A percentile compares a stretch with the other conserved stretches of the same genome.
Conservation (phyloP, 2,797 vertebrate genomes). For the Urophycis tenuis region DNA sequence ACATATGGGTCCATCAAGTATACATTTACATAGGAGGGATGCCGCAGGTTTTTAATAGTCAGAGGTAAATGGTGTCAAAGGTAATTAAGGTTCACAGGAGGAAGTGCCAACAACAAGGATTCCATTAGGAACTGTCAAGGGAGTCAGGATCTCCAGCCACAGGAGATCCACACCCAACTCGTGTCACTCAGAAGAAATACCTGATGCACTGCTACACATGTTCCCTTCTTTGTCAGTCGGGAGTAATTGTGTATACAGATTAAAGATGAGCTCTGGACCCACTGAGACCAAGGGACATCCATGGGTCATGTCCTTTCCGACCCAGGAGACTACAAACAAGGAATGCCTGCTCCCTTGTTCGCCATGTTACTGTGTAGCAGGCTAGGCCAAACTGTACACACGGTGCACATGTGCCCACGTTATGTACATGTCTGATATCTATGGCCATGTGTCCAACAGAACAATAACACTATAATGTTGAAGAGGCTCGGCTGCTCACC, state of each 20-base stretch:
- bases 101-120: conserved; percentile 22
- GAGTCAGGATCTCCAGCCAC: not conserved
- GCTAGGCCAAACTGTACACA: not conserved
- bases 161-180: not conserved
- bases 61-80: conserved; percentile 18
- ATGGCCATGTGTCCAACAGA: too few relatives aligned
- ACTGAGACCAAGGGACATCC: not conserved
- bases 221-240: not conserved
- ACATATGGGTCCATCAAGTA: not conserved
- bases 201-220: not conserved
- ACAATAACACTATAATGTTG: conserved; percentile 29
- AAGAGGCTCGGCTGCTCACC: conserved; percentile 19
- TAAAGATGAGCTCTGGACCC: too few relatives aligned
- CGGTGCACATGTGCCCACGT: too few relatives aligned
- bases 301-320: not conserved
- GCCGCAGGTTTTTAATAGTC: not conserved
- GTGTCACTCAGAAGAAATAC: not conserved
- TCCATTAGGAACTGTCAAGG: conserved; percentile 10
- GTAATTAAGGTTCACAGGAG: conserved; percentile 54
- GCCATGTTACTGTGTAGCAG: not conserved
- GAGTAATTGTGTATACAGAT: too few relatives aligned
- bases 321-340: not conserved
- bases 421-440: too few relatives aligned
- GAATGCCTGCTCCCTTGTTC: not conserved
- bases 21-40: conserved; percentile 33